phyloP scores from a whole-genome alignment of 2,797 vertebrate species.

The Cuniculus paca region DNA sequence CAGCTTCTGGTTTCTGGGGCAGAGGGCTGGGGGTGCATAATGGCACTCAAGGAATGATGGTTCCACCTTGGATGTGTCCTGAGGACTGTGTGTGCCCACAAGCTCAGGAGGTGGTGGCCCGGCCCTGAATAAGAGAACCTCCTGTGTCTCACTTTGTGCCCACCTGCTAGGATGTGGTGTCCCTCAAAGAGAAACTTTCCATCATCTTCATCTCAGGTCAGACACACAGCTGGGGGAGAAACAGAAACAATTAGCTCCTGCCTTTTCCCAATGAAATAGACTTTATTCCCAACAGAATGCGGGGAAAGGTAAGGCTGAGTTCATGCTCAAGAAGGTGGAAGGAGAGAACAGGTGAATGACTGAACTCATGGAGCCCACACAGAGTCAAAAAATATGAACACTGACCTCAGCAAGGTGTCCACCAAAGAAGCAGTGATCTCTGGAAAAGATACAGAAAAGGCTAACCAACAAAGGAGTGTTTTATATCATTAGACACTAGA shows the following conservation, averaged over 20 bases:
- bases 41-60: rapidly evolving
- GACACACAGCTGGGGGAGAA: background rate
- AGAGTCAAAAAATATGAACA: no score
- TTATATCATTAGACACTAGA: background rate
- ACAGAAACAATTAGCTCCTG: background rate
- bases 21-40: background rate
- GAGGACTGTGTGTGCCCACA: no score
- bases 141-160: rapidly evolving
- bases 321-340: background rate
- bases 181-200: background rate
- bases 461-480: background rate
- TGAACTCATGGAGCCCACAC: background rate
- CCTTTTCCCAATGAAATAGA: background rate
- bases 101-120: background rate
- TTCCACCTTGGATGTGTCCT: rapidly evolving
- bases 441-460: background rate
- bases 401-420: background rate
- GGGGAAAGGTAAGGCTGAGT: background rate
- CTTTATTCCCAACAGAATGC: background rate
- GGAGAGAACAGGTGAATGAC: background rate
- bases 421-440: background rate
- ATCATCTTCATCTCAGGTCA: background rate
- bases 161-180: no score
- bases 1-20: rapidly evolving
- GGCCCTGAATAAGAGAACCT: background rate